Evolutionary conservation across 2,888 invertebrate genomes (phyloP).

Genomic region (Plusia festucae): DNA sequence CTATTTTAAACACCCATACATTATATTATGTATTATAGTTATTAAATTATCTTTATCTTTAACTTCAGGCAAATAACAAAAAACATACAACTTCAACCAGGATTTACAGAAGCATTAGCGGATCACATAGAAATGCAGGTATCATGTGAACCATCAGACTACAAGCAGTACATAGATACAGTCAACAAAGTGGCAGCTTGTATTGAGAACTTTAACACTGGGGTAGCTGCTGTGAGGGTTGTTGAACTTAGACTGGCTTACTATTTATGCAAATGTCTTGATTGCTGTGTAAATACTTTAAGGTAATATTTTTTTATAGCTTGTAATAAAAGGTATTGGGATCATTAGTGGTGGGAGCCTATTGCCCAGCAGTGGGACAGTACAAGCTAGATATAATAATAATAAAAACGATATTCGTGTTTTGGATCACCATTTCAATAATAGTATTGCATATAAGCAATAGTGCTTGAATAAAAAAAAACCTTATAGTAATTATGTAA

Average conservation of each 20-base stretch:
- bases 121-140: slow-evolving; percentile 59
- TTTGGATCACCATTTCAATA: too few relatives aligned
- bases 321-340: not conserved
- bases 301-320: slow-evolving; percentile 59
- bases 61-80: slow-evolving; percentile 74
- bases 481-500: too few relatives aligned
- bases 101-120: slow-evolving; percentile 67
- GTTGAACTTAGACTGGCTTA: slow-evolving; percentile 62
- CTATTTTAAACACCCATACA: too few relatives aligned
- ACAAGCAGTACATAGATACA: slow-evolving; percentile 60
- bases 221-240: slow-evolving; percentile 66
- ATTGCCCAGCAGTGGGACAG: too few relatives aligned
- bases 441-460: too few relatives aligned
- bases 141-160: slow-evolving; percentile 24
- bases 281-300: slow-evolving; percentile 64
- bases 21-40: too few relatives aligned
- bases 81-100: slow-evolving; percentile 63
- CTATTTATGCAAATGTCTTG: slow-evolving; percentile 67
- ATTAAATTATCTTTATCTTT: too few relatives aligned
- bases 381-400: too few relatives aligned
- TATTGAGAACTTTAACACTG: slow-evolving; percentile 78
- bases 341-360: not conserved
- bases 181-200: slow-evolving; percentile 71
- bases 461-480: too few relatives aligned
- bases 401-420: too few relatives aligned